Evolutionary conservation across 1,140 invertebrate species (phyloP), one percentile per base, ranked within the genome.

Genomic region (Drosophila mojavensis): DNA sequence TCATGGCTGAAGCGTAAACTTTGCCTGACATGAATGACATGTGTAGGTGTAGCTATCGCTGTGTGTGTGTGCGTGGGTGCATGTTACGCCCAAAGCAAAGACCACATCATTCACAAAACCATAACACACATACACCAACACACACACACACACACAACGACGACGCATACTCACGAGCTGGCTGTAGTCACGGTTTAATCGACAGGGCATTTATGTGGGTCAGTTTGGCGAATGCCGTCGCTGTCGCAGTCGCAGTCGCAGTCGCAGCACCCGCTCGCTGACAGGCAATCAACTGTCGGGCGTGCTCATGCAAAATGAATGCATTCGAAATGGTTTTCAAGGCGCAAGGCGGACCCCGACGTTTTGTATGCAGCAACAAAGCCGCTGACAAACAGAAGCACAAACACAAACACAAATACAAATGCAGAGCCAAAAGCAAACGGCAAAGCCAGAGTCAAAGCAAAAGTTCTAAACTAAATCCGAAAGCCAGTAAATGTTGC

Each of bases 271-370:
- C 71, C 67, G 51, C 66, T 62, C 75, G 83, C 65, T 83, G 83
- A 86, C 83, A 89, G 76, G 76, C 79, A 88, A 86, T 83, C 79
- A 88, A 86, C 76, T 89, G 83, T 83, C 82, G 73, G 71, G 45
- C 61, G 51, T n/a, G 39, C 15, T 45, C 58, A 70, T 74, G 68
- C 68, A 63, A 79, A 82, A 79, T 76, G 68, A 69, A 82, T 85
- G 83, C 83, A 79, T 33, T 61, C 59, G 50, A 77, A 79, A 68
- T 73, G 79, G 59, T 64, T 61, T 58, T 81, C 59, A 82, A 82
- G 71, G 58, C 54, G 67, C 55, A 68, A 41, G 43, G 61, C 64
- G 53, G 51, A 62, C 17, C n/a, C n/a, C 26, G 20, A 24, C 20
- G 17, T n/a, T 11, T 26, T 43, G 43, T 62, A 24, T 54, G 51